These are phyloP conservation scores for Vanessa tameamea DNA, from an alignment of 1,140 invertebrate species.

Conservation along the genomic window DNA sequence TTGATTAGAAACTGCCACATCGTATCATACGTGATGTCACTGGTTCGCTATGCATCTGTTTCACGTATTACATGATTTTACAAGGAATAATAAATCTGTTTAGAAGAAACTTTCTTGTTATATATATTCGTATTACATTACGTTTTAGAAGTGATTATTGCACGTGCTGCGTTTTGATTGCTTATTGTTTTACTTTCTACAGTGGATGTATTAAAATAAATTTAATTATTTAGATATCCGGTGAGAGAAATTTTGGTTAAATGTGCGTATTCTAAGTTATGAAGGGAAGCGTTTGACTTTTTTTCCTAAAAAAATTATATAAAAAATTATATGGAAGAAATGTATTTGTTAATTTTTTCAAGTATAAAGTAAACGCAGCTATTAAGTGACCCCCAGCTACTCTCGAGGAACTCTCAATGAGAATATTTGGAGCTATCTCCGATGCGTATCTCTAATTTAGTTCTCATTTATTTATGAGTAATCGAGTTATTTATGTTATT, in stretches of 20 bases:
- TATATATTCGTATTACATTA: constrained; percentile 30
- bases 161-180: constrained; percentile 18
- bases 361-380: too few species aligned
- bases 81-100: constrained; percentile 30
- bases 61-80: constrained; percentile 30
- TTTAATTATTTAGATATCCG: not conserved
- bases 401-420: too few species aligned
- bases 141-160: constrained; percentile 21
- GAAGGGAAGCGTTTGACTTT: too few species aligned
- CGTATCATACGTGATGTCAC: constrained; percentile 59
- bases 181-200: constrained; percentile 14
- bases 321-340: too few species aligned
- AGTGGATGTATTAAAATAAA: not conserved
- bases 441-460: too few species aligned
- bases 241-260: not conserved
- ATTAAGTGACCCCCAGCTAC: too few species aligned
- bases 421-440: too few species aligned
- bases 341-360: too few species aligned
- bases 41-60: constrained; percentile 42
- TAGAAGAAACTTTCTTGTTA: constrained; percentile 30
- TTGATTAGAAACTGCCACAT: constrained; percentile 70
- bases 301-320: too few species aligned
- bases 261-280: too few species aligned
- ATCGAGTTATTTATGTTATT: too few species aligned
- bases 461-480: too few species aligned